A percentile compares a stretch with the other conserved stretches of the same genome.
Evolutionary conservation across 2,113 vertebrate species (phyloP).

Genomic region (Carassius auratus): DNA sequence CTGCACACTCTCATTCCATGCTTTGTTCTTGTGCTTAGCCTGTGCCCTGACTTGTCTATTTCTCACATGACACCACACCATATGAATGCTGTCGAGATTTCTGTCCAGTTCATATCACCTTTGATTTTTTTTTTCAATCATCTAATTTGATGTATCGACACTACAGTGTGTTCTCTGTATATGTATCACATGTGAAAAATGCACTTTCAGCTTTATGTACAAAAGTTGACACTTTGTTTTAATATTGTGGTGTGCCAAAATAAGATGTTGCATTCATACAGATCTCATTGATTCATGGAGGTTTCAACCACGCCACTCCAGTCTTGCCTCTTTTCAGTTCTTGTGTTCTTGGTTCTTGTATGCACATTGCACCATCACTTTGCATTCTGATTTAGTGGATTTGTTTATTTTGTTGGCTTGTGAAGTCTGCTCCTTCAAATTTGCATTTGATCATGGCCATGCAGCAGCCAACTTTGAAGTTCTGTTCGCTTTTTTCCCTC

Average conservation of each 20-base stretch:
- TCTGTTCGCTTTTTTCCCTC: background rate
- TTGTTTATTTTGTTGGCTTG: background rate
- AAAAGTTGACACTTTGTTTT: background rate
- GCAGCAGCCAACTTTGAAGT: background rate
- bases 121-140: background rate
- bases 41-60: background rate
- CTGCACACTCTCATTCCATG: constrained; percentile 50
- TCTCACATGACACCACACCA: background rate
- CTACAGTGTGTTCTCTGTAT: background rate
- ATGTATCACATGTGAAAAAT: background rate
- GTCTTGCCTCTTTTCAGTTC: background rate
- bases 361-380: background rate
- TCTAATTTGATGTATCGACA: background rate
- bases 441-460: constrained; percentile 14
- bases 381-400: background rate
- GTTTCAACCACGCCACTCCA: background rate
- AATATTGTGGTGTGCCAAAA: too few species aligned
- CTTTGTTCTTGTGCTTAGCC: constrained; percentile 54
- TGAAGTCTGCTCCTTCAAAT: background rate
- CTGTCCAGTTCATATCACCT: background rate
- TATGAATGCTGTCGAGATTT: background rate
- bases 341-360: background rate
- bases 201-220: background rate
- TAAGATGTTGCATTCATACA: background rate
- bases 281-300: background rate